Conservation (phyloP, 1,140 invertebrate species). For the Euglossa dilemma region DNA sequence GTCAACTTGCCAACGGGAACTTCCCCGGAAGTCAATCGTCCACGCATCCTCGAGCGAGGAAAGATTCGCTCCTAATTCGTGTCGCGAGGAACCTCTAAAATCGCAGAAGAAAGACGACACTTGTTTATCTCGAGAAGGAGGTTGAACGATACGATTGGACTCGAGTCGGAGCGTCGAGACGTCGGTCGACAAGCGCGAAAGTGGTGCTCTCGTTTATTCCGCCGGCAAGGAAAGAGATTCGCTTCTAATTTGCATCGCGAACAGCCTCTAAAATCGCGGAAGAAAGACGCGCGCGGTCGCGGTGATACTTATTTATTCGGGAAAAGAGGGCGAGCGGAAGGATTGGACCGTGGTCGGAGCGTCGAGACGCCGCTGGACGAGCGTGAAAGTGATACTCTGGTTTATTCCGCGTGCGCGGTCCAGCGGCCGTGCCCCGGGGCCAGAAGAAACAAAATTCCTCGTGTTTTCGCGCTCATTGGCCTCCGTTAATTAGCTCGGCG, state of each 20-base stretch:
- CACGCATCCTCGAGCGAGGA: no score
- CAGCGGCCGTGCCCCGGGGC: background rate
- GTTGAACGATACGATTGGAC: no score
- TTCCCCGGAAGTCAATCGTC: no score
- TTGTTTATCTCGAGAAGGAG: no score
- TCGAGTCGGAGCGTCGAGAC: no score
- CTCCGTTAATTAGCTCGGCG: constrained; percentile 33
- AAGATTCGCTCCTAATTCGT: no score
- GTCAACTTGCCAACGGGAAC: no score
- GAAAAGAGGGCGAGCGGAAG: constrained; percentile 30
- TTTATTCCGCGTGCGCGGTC: constrained; percentile 39
- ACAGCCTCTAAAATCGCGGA: rapidly evolving
- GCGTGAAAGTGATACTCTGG: constrained; percentile 61
- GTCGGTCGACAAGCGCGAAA: no score
- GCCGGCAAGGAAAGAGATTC: background rate
- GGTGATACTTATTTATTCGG: constrained; percentile 61
- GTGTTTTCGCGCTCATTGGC: constrained; percentile 46
- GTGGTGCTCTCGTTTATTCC: constrained; percentile 31
- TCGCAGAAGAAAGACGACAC: no score
- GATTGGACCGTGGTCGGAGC: no score
- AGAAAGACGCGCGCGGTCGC: background rate
- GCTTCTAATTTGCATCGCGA: background rate
- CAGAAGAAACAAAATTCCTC: constrained; percentile 31
- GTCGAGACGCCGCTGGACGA: constrained; percentile 28
- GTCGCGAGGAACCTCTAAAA: rapidly evolving